Conservation (phyloP, 2,113 vertebrate genomes). For the Rhodinocichla rosea region DNA sequence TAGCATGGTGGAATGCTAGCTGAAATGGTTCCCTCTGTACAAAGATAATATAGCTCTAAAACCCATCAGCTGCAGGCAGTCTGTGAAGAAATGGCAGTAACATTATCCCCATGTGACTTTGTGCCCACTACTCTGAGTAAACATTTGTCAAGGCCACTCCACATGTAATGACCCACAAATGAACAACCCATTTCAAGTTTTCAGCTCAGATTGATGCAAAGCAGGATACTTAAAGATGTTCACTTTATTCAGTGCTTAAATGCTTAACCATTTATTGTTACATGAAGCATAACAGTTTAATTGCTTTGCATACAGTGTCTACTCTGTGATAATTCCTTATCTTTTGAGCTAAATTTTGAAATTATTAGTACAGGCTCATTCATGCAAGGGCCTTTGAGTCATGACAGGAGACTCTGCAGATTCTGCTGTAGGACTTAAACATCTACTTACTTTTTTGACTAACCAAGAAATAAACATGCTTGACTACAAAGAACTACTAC, state of each 20-base stretch:
- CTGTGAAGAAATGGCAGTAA: neutral
- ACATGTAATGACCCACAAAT: neutral
- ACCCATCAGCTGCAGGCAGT: neutral
- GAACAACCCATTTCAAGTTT: neutral
- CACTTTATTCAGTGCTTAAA: neutral
- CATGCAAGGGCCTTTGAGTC: neutral
- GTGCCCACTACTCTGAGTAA: neutral
- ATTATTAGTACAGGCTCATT: neutral
- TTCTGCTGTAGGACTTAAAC: neutral
- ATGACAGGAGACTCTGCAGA: neutral
- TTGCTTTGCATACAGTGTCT: neutral
- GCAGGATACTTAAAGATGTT: neutral
- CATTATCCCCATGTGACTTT: neutral
- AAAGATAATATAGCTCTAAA: neutral
- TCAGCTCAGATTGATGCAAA: neutral
- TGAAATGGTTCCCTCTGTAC: neutral
- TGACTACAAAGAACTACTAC: neutral
- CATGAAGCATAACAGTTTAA: slow-evolving; percentile 51
- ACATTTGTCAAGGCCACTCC: neutral
- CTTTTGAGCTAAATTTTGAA: slow-evolving; percentile 36
- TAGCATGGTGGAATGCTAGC: neutral
- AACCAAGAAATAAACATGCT: neutral
- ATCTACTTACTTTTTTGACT: neutral
- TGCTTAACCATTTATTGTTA: slow-evolving; percentile 32
- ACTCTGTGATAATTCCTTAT: neutral